Percentiles rank a stretch among this genome's conserved stretches.
Evolutionary conservation across 2,797 vertebrate species (phyloP).

Genomic region (Myotis daubentonii): DNA sequence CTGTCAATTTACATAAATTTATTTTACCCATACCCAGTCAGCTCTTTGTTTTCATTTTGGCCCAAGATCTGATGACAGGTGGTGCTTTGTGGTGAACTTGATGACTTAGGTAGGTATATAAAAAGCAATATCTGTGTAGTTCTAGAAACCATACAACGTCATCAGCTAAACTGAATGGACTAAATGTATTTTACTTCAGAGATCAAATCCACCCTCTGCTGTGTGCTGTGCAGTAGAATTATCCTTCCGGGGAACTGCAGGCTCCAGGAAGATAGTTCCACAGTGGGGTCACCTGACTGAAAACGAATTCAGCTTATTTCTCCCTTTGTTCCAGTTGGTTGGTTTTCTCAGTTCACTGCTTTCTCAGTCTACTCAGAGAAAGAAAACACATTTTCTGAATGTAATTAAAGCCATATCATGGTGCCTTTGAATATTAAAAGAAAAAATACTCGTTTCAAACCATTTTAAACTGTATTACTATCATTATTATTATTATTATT

Average conservation of each 20-base stretch:
- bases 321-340: constrained; percentile 76
- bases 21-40: neutral
- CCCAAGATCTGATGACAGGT: neutral
- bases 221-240: constrained; percentile 51
- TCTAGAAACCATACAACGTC: constrained; percentile 60
- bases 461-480: constrained; percentile 48
- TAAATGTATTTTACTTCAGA: constrained; percentile 62
- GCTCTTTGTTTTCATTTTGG: neutral
- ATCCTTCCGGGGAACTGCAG: constrained; percentile 74
- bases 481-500: constrained; percentile 67
- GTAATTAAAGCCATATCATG: constrained; percentile 69
- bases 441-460: constrained; percentile 2
- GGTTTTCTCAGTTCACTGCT: constrained; percentile 68
- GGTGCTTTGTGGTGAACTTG: neutral
- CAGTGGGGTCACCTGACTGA: constrained; percentile 66
- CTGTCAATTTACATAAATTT: neutral
- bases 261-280: constrained; percentile 65
- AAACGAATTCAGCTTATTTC: constrained; percentile 80
- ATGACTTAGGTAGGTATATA: neutral
- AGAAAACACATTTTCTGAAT: constrained; percentile 55
- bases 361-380: constrained; percentile 58
- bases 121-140: neutral
- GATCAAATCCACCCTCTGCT: constrained; percentile 76
- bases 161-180: constrained; percentile 66
- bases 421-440: constrained; percentile 24